Conservation (phyloP, 1,140 invertebrate species). For the Zaprionus nigranus region DNA sequence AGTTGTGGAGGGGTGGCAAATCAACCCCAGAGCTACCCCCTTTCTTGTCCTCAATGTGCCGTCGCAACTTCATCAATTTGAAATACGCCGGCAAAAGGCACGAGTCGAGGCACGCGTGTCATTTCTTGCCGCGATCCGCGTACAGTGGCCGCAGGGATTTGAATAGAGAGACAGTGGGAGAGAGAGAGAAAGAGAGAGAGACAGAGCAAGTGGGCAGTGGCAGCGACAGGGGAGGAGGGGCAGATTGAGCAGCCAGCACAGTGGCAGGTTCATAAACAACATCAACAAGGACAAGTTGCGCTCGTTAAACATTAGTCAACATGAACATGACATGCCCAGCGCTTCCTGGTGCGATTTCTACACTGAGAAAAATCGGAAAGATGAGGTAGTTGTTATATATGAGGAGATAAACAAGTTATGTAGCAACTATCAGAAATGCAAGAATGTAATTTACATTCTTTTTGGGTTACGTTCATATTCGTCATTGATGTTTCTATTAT, state of each 20-base stretch:
- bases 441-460: no score
- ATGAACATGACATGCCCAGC: slow-evolving; percentile 63
- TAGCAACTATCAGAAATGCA: no score
- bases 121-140: slow-evolving; percentile 51
- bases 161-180: slow-evolving; percentile 37
- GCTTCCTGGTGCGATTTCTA: slow-evolving; percentile 1
- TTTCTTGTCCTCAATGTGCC: slow-evolving; percentile 8
- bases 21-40: neutral
- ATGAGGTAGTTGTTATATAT: neutral
- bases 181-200: neutral
- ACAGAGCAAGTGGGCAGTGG: neutral
- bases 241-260: slow-evolving; percentile 3
- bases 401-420: no score
- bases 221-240: neutral
- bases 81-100: slow-evolving; percentile 44
- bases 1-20: slow-evolving; percentile 42
- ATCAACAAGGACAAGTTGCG: slow-evolving; percentile 78
- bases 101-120: slow-evolving; percentile 73
- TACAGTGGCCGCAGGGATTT: slow-evolving; percentile 68
- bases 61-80: slow-evolving; percentile 83
- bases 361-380: neutral
- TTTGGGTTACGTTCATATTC: no score
- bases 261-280: slow-evolving; percentile 77
- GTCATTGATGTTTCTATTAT: no score
- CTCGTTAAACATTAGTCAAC: slow-evolving; percentile 78